Evolutionary conservation across 2,888 invertebrate species (phyloP).

Genomic region (Drosophila anomelani): DNA sequence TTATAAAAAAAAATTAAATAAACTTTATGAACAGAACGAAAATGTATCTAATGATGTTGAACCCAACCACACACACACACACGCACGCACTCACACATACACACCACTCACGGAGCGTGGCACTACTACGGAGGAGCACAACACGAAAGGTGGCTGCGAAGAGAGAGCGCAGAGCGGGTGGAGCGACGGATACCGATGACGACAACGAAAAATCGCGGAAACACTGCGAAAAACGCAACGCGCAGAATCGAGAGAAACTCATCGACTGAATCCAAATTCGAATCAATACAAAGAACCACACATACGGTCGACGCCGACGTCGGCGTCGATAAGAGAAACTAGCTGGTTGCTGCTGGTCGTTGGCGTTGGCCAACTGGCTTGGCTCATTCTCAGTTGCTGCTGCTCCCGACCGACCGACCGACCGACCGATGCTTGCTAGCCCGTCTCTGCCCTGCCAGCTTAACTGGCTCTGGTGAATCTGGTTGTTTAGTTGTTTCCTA

Average conservation of each 20-base stretch:
- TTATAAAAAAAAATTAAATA: constrained; percentile 13
- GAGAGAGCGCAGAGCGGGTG: not conserved
- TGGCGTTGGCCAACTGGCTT: constrained; percentile 20
- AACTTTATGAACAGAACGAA: constrained; percentile 27
- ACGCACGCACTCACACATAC: constrained; percentile 4
- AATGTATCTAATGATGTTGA: constrained; percentile 44
- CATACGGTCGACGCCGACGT: constrained; percentile 28
- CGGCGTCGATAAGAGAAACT: constrained; percentile 31
- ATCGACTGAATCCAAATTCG: constrained; percentile 81
- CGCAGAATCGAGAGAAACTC: constrained; percentile 84
- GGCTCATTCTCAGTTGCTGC: constrained; percentile 33
- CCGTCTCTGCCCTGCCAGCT: constrained; percentile 26
- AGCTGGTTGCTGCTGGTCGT: constrained; percentile 26
- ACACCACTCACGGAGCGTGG: constrained; percentile 34
- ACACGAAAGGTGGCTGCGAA: constrained; percentile 33
- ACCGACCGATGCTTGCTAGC: constrained; percentile 11
- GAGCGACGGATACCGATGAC: constrained; percentile 58
- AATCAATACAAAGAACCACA: constrained; percentile 74
- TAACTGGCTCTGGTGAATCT: constrained; percentile 46
- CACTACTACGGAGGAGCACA: constrained; percentile 18
- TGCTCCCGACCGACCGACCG: constrained; percentile 2
- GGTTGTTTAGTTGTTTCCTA: constrained; percentile 42
- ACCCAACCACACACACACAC: constrained; percentile 34
- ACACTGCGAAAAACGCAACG: constrained; percentile 81
- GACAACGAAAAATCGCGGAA: constrained; percentile 78